These are phyloP conservation scores for Lordiphosa fenestrarum DNA, from an alignment of 2,888 invertebrate species.

Conservation along the genomic window DNA sequence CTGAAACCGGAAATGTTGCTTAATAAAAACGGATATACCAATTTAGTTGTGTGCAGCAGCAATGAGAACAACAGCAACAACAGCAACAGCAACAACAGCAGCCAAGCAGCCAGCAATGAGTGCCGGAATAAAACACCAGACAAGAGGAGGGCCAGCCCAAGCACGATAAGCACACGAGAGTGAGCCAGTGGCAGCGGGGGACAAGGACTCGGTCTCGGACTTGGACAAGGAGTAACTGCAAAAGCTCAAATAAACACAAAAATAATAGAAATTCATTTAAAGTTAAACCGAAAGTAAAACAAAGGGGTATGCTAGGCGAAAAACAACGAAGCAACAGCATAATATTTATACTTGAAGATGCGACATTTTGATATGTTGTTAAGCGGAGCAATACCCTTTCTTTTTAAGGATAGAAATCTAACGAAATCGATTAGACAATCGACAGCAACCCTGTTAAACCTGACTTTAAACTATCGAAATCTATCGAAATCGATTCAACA, in stretches of 20 bases:
- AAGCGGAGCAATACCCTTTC: not conserved
- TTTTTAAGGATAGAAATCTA: not conserved
- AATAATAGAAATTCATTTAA: slow-evolving; percentile 75
- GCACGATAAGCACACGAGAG: slow-evolving; percentile 22
- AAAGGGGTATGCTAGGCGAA: slow-evolving; percentile 33
- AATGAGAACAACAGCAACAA: slow-evolving; percentile 29
- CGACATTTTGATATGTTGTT: slow-evolving; percentile 1
- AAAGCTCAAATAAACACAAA: slow-evolving; percentile 73
- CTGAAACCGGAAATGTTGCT: slow-evolving; percentile 73
- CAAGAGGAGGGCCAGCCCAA: slow-evolving; percentile 6
- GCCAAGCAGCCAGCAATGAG: slow-evolving; percentile 60
- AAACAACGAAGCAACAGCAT: slow-evolving; percentile 4
- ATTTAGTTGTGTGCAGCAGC: slow-evolving; percentile 68
- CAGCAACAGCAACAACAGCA: slow-evolving; percentile 29
- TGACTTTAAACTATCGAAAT: no score
- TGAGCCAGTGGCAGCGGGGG: not conserved
- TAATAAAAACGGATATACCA: slow-evolving; percentile 75
- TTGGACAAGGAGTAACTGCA: slow-evolving; percentile 14
- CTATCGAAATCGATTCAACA: no score
- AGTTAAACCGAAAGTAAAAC: slow-evolving; percentile 66
- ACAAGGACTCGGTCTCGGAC: slow-evolving; percentile 7
- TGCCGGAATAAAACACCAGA: slow-evolving; percentile 54
- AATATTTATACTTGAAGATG: not conserved
- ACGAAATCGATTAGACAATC: no score
- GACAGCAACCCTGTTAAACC: no score